These are phyloP conservation scores for Pachliopta kotzebuea DNA, from an alignment of 2,888 invertebrate genomes.

Conservation along the genomic window DNA sequence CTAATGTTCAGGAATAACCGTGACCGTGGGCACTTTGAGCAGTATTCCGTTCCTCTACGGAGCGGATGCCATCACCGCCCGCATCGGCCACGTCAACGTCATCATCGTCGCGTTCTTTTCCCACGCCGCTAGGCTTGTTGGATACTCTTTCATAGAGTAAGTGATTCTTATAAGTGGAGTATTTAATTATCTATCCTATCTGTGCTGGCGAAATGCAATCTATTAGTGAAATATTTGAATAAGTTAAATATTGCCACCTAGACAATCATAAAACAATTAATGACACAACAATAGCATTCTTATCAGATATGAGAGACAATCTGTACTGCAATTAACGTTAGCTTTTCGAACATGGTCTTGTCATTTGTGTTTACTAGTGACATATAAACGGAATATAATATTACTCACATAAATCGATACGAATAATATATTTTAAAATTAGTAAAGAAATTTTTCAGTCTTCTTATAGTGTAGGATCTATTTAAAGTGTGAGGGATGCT, in stretches of 20 bases:
- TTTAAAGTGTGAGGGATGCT: too few species aligned
- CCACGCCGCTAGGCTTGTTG: slow-evolving; percentile 89
- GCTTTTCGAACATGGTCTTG: slow-evolving; percentile 31
- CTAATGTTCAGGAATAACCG: slow-evolving; percentile 84
- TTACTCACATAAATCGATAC: too few species aligned
- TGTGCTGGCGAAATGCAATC: not conserved
- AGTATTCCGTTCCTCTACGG: slow-evolving; percentile 92
- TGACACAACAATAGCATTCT: slow-evolving; percentile 44
- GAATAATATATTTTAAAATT: too few species aligned
- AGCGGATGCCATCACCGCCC: slow-evolving; percentile 90
- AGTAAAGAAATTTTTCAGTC: not conserved
- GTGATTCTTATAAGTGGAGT: slow-evolving; percentile 38
- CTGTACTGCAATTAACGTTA: slow-evolving; percentile 33
- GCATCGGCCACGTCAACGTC: slow-evolving; percentile 90
- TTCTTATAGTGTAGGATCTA: too few species aligned
- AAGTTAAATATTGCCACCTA: slow-evolving; percentile 29
- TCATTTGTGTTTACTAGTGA: slow-evolving; percentile 16
- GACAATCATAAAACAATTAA: slow-evolving; percentile 38
- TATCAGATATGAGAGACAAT: slow-evolving; percentile 42
- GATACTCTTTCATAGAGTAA: slow-evolving; percentile 93
- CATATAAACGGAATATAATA: not conserved
- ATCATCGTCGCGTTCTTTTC: slow-evolving; percentile 92
- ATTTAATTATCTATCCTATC: not conserved
- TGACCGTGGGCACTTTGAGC: slow-evolving; percentile 91
- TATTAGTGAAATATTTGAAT: slow-evolving; percentile 3